Evolutionary conservation across 2,797 vertebrate genomes (phyloP), one percentile per base, ranked within the genome.

Genomic region (Cetoscarus ocellatus): DNA sequence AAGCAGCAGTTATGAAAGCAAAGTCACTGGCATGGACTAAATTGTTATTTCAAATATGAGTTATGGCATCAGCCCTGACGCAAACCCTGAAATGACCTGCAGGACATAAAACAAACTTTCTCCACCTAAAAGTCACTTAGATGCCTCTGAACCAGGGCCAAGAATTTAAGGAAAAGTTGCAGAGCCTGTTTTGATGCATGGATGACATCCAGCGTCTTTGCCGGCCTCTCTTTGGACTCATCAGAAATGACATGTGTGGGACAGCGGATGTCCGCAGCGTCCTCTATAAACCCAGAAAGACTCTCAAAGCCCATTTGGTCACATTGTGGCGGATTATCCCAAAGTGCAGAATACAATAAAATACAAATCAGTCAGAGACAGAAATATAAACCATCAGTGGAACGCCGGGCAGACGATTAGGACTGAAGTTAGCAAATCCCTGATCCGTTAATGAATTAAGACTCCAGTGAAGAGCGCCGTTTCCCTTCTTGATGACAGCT

Each of bases 381-480:
- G 84, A 87, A 86, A 77, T 85, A 85, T 73, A 88, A 87, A 84
- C 82, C 85, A 84, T 92, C 88, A 90, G 83, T 87, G 81, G 70
- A 79, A 61, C 11, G 54, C 65, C 67, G 63, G 15, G 19, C 12
- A 75, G 67, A 75, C 64, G 86, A 91, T 90, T 83, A 86, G 77
- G 82, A 79, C 77, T 83, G 77, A 90, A 91, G 90, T 92, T 82
- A 81, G 79, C 64, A 90, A 93, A 91, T 89, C 89, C 88, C 75
- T 75, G 80, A 89, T 86, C 80, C 80, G 69, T 80, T 91, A 92
- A 93, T 92, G 87, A 91, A 91, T 92, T 89, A 91, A 88, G 88
- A 81, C 84, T 70, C 84, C 73, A 82, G 70, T 86, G 61, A 86
- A 88, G 81, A 84, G 80, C 77, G 39, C 71, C 70, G 1, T 63